These are phyloP conservation scores for Microdon myrmicae DNA, from an alignment of 2,888 invertebrate species.

Conservation along the genomic window DNA sequence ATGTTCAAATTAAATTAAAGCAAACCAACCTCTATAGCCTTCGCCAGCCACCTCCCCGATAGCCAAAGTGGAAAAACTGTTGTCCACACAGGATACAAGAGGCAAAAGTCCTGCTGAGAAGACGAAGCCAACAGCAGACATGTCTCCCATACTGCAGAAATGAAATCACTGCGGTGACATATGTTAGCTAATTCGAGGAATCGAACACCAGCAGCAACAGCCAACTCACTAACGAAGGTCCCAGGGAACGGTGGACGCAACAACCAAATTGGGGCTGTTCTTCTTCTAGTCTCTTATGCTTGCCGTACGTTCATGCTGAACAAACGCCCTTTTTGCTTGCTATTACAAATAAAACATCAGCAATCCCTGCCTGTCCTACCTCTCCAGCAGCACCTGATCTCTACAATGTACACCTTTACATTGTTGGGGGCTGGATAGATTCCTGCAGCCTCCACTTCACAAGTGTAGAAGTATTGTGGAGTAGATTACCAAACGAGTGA, in stretches of 20 bases:
- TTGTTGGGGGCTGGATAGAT: slow-evolving; percentile 23
- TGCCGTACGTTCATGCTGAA: slow-evolving; percentile 6
- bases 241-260: slow-evolving; percentile 8
- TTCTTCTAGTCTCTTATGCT: slow-evolving; percentile 19
- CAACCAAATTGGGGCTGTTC: slow-evolving; percentile 25
- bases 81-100: slow-evolving; percentile 7
- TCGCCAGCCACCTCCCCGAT: slow-evolving; percentile 17
- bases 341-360: slow-evolving; percentile 45
- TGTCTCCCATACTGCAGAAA: slow-evolving; percentile 42
- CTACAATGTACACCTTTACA: slow-evolving; percentile 30
- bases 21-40: slow-evolving; percentile 1
- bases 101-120: slow-evolving; percentile 39
- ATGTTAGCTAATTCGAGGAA: slow-evolving; percentile 51
- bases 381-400: too few relatives aligned
- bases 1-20: slow-evolving; percentile 48
- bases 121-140: slow-evolving; percentile 35
- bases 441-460: slow-evolving; percentile 13
- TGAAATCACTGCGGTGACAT: slow-evolving; percentile 51
- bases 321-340: slow-evolving; percentile 24
- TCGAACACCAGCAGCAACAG: too few relatives aligned
- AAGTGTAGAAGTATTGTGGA: slow-evolving; percentile 34
- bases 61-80: slow-evolving; percentile 35
- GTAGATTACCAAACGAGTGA: slow-evolving; percentile 35
- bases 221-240: too few relatives aligned
- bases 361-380: slow-evolving; percentile 19